Evolutionary conservation across 2,888 invertebrate genomes (phyloP), one percentile per base, ranked within the genome.

Genomic region (Lasioglossum villosulum): DNA sequence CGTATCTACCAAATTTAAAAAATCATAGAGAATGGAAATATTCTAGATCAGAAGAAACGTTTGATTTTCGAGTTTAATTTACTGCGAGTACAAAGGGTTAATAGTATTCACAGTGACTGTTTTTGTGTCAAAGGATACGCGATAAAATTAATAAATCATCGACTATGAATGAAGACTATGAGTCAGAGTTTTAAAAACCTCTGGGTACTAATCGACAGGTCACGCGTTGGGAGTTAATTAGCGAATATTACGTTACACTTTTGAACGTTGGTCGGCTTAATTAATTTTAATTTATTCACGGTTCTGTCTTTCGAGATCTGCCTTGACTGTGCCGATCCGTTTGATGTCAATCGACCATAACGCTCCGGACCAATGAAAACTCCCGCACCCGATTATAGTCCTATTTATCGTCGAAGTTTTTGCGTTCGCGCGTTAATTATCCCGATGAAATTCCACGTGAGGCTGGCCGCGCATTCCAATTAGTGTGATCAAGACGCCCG

Each of bases 401-500:
- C 68, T 66, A n/a, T 73, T 75, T 78, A 27, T 30, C 82, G 37
- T 39, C 14, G 37, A 63, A 75, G 75, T 79, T 75, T 82, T 82
- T 66, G 37, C 75, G 19, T 82, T 30, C 63, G 10, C 34, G 23
- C 23, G 80, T 78, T 85, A 86, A 86, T 86, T 86, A 86, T 78
- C 63, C 39, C 68, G 82, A 85, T 82, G 85, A 71, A 79, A 72
- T 76, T 42, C 48, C 42, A 19, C 71, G 59, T n/a, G 77, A 72
- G 79, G 37, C 82, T 23, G 71, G 71, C 77, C 48, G 52, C 10
- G 72, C 56, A 78, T 79, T 85, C 72, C 86, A 85, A 86, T 86
- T 82, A 86, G 86, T 37, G 68, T 82, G 79, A 85, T 86, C 82
- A 79, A 78, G 70, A 76, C 56, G 52, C 16, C 12, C 56, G 12